Percentiles rank a stretch among this genome's conserved stretches.
phyloP scores from a whole-genome alignment of 2,888 invertebrate genomes.

The Microchrysa polita region DNA sequence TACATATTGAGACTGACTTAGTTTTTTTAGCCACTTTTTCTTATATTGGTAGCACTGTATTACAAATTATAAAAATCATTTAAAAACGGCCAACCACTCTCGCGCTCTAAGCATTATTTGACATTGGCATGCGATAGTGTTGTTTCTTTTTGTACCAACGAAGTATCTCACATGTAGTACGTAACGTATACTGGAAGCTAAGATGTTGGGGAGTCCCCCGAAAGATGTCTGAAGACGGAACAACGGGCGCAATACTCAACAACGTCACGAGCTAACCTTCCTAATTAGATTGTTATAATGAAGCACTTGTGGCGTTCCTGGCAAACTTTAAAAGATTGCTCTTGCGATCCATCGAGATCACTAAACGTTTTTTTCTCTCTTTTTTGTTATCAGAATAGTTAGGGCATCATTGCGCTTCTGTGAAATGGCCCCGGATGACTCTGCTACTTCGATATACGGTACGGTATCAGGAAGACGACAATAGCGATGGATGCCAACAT shows the following conservation, averaged over 20 bases:
- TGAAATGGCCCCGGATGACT: constrained; percentile 18
- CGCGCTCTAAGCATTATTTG: constrained; percentile 19
- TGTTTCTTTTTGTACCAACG: neutral
- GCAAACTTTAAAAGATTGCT: constrained; percentile 10
- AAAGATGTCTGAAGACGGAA: constrained; percentile 10
- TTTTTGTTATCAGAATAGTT: constrained; percentile 27
- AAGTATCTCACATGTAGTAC: constrained; percentile 29
- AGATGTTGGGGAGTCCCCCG: constrained; percentile 5
- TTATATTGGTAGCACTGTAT: too few relatives aligned
- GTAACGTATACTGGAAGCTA: neutral
- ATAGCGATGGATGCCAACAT: constrained; percentile 30
- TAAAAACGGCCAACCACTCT: neutral
- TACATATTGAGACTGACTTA: too few relatives aligned
- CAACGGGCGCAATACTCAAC: constrained; percentile 40
- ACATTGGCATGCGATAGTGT: constrained; percentile 36
- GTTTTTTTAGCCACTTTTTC: too few relatives aligned
- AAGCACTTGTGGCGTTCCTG: constrained; percentile 53
- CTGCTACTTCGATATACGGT: too few relatives aligned
- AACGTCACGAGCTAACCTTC: constrained; percentile 53
- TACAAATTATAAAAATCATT: too few relatives aligned
- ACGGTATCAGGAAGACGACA: constrained; percentile 32
- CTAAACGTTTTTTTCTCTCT: constrained; percentile 12
- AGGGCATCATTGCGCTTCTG: neutral
- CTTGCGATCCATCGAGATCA: constrained; percentile 33
- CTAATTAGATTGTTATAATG: constrained; percentile 55